Conservation (phyloP, 1,140 invertebrate genomes). For the Drepana arcuata region DNA sequence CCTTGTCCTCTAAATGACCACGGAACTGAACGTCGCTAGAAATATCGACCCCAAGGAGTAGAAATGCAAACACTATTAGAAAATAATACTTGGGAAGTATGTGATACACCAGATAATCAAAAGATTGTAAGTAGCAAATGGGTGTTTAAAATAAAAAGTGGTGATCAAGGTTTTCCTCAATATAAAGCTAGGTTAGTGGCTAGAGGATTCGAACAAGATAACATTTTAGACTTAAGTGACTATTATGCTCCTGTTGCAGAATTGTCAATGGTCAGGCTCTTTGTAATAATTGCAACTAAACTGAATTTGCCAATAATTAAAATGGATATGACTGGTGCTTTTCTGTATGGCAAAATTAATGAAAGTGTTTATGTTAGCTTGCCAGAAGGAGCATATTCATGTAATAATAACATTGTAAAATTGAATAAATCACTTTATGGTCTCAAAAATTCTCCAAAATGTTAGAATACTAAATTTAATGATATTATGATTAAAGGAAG, state of each 20-base stretch:
- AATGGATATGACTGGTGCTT: constrained; percentile 32
- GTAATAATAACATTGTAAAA: constrained; percentile 21
- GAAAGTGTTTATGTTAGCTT: constrained; percentile 19
- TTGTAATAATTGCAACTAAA: constrained; percentile 24
- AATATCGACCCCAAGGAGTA: too few relatives aligned
- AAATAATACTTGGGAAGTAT: constrained; percentile 23
- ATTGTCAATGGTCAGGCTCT: constrained; percentile 25
- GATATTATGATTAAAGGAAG: constrained; percentile 17
- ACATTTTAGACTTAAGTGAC: constrained; percentile 17
- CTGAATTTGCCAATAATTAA: constrained; percentile 23
- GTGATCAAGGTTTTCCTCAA: constrained; percentile 10
- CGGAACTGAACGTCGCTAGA: too few relatives aligned
- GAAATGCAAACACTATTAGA: constrained; percentile 30
- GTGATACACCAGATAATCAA: constrained; percentile 12
- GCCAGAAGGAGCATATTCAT: constrained; percentile 16
- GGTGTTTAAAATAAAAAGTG: constrained; percentile 30
- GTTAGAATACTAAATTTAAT: constrained; percentile 31
- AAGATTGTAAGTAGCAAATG: constrained; percentile 27
- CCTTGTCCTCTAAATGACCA: too few relatives aligned
- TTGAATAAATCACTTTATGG: constrained; percentile 30
- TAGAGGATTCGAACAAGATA: constrained; percentile 27
- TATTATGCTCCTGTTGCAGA: constrained; percentile 36
- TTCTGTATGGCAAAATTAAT: constrained; percentile 25
- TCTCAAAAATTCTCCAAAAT: constrained; percentile 25
- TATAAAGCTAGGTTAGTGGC: constrained; percentile 30